Conservation (phyloP, 2,113 vertebrate species). For the Cathartes aura region DNA sequence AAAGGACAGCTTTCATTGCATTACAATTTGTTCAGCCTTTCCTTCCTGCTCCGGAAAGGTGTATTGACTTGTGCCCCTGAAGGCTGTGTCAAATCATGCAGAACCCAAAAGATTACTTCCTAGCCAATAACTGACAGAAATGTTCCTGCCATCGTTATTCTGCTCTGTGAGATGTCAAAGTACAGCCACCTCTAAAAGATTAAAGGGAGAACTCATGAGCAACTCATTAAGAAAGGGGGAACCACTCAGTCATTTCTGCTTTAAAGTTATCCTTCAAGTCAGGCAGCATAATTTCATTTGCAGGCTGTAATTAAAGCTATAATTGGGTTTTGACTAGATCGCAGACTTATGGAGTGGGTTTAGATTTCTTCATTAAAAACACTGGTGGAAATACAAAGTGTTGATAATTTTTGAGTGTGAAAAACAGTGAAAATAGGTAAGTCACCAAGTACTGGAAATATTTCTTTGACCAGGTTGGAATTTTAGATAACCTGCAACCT, state of each 20-base stretch:
- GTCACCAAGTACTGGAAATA: background rate
- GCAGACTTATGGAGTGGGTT: background rate
- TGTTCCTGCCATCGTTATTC: conserved; percentile 25
- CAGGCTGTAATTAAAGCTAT: conserved; percentile 44
- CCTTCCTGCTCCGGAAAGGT: background rate
- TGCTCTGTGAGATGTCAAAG: conserved; percentile 47
- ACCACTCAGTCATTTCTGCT: conserved; percentile 38
- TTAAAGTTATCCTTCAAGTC: conserved; percentile 56
- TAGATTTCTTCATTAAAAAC: background rate
- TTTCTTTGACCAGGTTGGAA: background rate
- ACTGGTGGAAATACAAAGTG: background rate
- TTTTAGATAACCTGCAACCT: background rate
- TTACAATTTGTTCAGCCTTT: background rate
- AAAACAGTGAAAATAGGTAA: background rate
- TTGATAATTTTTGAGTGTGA: background rate
- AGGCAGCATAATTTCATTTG: conserved; percentile 63
- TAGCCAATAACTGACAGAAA: conserved; percentile 54
- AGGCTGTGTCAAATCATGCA: conserved; percentile 35
- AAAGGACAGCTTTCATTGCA: background rate
- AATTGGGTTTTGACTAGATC: conserved; percentile 27
- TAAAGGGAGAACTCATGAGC: conserved; percentile 54
- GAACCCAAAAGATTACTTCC: conserved; percentile 62
- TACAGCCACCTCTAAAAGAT: conserved; percentile 46
- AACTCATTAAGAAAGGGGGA: conserved; percentile 57
- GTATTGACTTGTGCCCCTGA: conserved; percentile 22